Evolutionary conservation across 2,888 invertebrate genomes (phyloP).

Genomic region (Liposcelis brunnea): DNA sequence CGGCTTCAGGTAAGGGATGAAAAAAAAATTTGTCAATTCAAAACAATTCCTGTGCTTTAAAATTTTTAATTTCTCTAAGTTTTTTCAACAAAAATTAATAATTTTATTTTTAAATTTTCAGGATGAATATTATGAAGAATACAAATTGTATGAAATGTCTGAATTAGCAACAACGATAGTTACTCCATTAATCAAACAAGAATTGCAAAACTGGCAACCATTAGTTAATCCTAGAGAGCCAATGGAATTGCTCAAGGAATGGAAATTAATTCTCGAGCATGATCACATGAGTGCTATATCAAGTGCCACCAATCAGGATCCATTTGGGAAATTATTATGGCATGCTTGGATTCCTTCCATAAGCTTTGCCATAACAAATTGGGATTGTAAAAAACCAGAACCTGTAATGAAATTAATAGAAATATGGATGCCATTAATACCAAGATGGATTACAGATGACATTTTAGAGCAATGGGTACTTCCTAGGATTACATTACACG

Average conservation of each 20-base stretch:
- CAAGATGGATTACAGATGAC: slow-evolving; percentile 67
- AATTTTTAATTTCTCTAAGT: slow-evolving; percentile 12
- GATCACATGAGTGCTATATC: slow-evolving; percentile 20
- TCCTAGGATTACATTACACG: slow-evolving; percentile 55
- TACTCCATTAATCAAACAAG: slow-evolving; percentile 61
- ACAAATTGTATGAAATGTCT: slow-evolving; percentile 66
- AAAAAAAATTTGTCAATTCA: no score
- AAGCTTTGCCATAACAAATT: slow-evolving; percentile 51
- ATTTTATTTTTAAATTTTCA: slow-evolving; percentile 23
- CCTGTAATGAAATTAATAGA: slow-evolving; percentile 62
- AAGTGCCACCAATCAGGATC: slow-evolving; percentile 35
- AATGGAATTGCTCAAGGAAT: slow-evolving; percentile 45
- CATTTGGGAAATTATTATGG: slow-evolving; percentile 75
- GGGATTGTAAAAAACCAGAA: slow-evolving; percentile 70
- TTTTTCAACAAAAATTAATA: slow-evolving; percentile 2
- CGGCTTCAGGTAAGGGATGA: slow-evolving; percentile 30
- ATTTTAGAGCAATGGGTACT: slow-evolving; percentile 67
- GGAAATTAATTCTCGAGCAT: slow-evolving; percentile 44
- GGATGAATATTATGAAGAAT: slow-evolving; percentile 52
- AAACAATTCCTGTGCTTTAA: no score
- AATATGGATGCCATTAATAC: slow-evolving; percentile 62
- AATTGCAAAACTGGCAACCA: slow-evolving; percentile 64
- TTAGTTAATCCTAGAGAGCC: slow-evolving; percentile 47
- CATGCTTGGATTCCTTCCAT: slow-evolving; percentile 79
- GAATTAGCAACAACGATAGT: slow-evolving; percentile 71